phyloP scores from a whole-genome alignment of 2,888 invertebrate genomes.

The Hecatera dysodea region DNA sequence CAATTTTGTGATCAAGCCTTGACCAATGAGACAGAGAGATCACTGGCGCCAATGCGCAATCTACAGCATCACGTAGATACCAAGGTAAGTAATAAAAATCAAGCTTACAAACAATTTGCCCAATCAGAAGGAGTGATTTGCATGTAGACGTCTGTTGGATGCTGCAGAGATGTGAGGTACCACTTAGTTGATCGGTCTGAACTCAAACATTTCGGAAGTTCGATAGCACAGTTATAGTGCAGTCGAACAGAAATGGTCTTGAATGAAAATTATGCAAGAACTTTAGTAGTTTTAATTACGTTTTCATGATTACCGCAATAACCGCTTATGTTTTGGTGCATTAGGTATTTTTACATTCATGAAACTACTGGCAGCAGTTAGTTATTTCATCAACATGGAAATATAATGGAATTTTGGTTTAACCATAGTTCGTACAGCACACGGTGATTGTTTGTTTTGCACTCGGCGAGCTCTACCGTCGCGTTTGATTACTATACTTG shows the following conservation, averaged over 20 bases:
- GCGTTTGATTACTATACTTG: constrained; percentile 21
- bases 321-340: constrained; percentile 14
- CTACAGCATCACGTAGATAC: too few relatives aligned
- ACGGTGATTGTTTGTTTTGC: constrained; percentile 28
- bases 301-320: constrained; percentile 6
- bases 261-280: neutral
- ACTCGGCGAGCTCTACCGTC: constrained; percentile 11
- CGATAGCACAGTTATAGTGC: neutral
- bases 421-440: neutral
- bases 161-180: neutral
- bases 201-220: neutral
- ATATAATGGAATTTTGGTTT: constrained; percentile 35
- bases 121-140: neutral
- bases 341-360: constrained; percentile 23
- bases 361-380: constrained; percentile 15
- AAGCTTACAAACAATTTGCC: neutral
- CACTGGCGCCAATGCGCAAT: too few relatives aligned
- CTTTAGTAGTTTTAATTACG: neutral
- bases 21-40: too few relatives aligned
- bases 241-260: neutral
- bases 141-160: neutral
- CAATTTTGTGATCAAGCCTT: too few relatives aligned
- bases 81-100: too few relatives aligned
- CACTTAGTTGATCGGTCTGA: neutral
- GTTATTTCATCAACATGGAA: constrained; percentile 46